Conservation (phyloP, 2,113 vertebrate genomes). For the Prochilodus magdalenae region DNA sequence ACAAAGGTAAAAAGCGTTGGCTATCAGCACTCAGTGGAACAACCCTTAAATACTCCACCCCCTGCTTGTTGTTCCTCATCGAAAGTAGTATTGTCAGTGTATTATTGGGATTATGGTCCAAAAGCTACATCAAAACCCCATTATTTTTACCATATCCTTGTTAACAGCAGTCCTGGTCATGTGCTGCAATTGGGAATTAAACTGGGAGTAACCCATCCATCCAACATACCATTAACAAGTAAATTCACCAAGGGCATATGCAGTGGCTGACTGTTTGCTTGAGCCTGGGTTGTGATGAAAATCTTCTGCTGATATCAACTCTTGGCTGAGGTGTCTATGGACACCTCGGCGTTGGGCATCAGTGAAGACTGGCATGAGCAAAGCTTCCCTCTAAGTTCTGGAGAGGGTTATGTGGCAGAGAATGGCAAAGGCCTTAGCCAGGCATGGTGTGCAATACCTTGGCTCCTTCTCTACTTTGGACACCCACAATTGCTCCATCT, state of each 20-base stretch:
- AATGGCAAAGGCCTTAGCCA: constrained; percentile 61
- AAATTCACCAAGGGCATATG: background rate
- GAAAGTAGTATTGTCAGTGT: background rate
- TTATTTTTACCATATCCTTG: no score
- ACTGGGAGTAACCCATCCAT: background rate
- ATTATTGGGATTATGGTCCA: background rate
- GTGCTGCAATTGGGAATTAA: background rate
- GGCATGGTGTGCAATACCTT: constrained; percentile 56
- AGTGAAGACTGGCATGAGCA: constrained; percentile 51
- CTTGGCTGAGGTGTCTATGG: background rate
- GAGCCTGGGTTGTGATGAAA: background rate
- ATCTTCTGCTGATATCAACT: background rate
- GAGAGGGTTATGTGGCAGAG: constrained; percentile 40
- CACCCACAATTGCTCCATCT: constrained; percentile 68
- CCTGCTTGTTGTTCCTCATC: no score
- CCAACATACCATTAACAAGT: no score
- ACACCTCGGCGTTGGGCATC: constrained; percentile 22
- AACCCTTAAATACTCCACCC: no score
- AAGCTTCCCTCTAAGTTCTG: constrained; percentile 41
- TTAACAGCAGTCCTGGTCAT: background rate
- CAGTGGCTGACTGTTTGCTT: background rate
- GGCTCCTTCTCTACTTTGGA: constrained; percentile 39
- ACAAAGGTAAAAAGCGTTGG: no score
- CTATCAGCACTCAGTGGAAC: no score
- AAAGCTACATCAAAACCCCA: no score